Conservation (phyloP, 1,140 invertebrate genomes). For the Drosophila miranda region DNA sequence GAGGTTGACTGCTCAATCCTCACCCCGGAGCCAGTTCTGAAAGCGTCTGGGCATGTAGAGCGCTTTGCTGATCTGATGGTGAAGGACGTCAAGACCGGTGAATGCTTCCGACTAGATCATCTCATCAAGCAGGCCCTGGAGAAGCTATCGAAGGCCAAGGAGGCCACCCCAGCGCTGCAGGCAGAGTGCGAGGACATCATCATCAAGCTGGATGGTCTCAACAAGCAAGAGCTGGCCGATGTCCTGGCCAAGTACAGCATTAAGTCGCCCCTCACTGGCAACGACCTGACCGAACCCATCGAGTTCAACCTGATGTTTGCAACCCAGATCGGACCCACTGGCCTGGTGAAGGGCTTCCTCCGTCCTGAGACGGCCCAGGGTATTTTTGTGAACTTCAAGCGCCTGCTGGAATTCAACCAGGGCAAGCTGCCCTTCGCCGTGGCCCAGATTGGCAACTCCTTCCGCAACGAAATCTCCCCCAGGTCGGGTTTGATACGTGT, state of each 20-base stretch:
- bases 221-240: constrained; percentile 93
- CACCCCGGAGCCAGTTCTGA: constrained; percentile 97
- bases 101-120: constrained; percentile 98
- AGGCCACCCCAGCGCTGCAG: constrained; percentile 87
- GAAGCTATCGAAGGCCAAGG: constrained; percentile 94
- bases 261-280: constrained; percentile 96
- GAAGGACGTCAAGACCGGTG: constrained; percentile 97
- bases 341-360: constrained; percentile 95
- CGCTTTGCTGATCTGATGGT: constrained; percentile 99
- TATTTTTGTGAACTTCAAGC: constrained; percentile 98
- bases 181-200: constrained; percentile 91
- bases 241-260: constrained; percentile 94
- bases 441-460: constrained; percentile 98
- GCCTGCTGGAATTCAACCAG: constrained; percentile 98
- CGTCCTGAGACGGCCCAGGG: constrained; percentile 99
- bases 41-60: constrained; percentile 99
- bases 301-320: constrained; percentile 99
- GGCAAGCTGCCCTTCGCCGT: constrained; percentile 98
- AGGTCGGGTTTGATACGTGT: constrained; percentile 97
- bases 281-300: constrained; percentile 96
- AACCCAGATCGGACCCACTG: constrained; percentile 98
- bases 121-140: constrained; percentile 98
- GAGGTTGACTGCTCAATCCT: constrained; percentile 99
- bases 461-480: constrained; percentile 99
- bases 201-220: constrained; percentile 93